Percentiles rank a stretch among this genome's conserved stretches.
phyloP scores from a whole-genome alignment of 2,888 invertebrate genomes.

The Drosophila longiperda region DNA sequence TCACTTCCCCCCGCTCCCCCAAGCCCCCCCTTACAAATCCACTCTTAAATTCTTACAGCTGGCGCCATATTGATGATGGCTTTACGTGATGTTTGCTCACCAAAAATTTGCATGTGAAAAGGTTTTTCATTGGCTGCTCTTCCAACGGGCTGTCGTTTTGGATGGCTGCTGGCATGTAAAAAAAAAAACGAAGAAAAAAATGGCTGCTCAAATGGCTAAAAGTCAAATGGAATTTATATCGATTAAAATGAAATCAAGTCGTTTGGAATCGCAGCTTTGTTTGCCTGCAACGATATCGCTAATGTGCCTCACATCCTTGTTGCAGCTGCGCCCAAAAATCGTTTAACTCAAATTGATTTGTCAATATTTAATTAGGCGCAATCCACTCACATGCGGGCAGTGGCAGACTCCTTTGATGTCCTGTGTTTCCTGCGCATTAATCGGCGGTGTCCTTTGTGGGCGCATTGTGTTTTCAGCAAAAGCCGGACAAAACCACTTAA shows the following conservation, averaged over 20 bases:
- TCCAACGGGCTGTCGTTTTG: constrained; percentile 51
- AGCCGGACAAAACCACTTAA: constrained; percentile 7
- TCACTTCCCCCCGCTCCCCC: neutral
- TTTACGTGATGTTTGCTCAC: constrained; percentile 67
- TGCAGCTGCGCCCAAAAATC: constrained; percentile 78
- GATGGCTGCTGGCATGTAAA: constrained; percentile 18
- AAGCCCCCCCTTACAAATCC: neutral
- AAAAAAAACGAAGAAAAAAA: constrained; percentile 13
- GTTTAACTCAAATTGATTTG: constrained; percentile 80
- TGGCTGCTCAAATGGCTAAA: constrained; percentile 36
- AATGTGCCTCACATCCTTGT: constrained; percentile 35
- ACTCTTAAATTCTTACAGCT: neutral
- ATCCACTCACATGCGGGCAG: constrained; percentile 44
- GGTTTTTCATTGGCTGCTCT: constrained; percentile 51
- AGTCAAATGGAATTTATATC: constrained; percentile 64
- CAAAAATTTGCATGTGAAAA: constrained; percentile 75
- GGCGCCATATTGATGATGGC: constrained; percentile 64
- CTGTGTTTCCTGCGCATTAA: constrained; percentile 71
- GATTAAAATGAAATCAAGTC: constrained; percentile 78
- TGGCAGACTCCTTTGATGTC: constrained; percentile 41
- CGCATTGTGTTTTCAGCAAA: constrained; percentile 19
- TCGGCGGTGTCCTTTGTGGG: constrained; percentile 64
- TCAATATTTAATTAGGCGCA: constrained; percentile 77
- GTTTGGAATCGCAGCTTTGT: constrained; percentile 74
- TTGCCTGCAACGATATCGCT: constrained; percentile 55